These are phyloP conservation scores for Sebastes diaconus DNA, from an alignment of 2,797 vertebrate genomes.

Conservation along the genomic window DNA sequence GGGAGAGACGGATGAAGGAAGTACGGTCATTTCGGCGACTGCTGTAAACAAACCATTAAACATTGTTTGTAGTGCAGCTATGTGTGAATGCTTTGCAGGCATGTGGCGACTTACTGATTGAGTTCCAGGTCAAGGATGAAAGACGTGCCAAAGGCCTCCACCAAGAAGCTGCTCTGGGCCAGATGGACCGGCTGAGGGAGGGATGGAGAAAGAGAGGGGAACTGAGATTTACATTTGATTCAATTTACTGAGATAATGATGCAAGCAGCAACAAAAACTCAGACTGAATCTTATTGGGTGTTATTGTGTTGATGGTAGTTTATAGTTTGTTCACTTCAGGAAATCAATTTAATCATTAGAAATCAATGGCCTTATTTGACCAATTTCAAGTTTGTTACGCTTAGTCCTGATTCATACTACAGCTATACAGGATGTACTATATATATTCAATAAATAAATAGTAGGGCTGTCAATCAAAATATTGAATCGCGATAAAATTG, in stretches of 20 bases:
- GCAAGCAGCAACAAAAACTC: not conserved
- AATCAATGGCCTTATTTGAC: not conserved
- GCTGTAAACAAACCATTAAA: not conserved
- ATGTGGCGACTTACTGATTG: conserved; percentile 89
- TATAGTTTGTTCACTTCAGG: not conserved
- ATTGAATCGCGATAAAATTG: too few species aligned
- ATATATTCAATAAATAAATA: too few species aligned
- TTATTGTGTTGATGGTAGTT: not conserved
- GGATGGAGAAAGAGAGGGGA: not conserved
- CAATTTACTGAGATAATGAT: not conserved
- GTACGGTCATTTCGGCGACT: not conserved
- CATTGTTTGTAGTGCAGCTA: not conserved
- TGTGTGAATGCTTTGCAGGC: not conserved
- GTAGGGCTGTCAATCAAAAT: too few species aligned
- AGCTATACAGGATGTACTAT: too few species aligned
- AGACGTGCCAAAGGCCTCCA: conserved; percentile 86
- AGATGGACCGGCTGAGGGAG: conserved; percentile 87
- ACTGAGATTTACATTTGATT: not conserved
- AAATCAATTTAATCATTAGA: not conserved
- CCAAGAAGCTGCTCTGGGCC: conserved; percentile 91
- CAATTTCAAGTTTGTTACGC: not conserved
- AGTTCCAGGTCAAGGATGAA: conserved; percentile 93
- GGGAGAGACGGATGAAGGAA: not conserved
- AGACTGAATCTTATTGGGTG: not conserved
- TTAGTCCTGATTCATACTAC: too few species aligned